Evolutionary conservation across 2,113 vertebrate genomes (phyloP).

Genomic region (Columbina picui): DNA sequence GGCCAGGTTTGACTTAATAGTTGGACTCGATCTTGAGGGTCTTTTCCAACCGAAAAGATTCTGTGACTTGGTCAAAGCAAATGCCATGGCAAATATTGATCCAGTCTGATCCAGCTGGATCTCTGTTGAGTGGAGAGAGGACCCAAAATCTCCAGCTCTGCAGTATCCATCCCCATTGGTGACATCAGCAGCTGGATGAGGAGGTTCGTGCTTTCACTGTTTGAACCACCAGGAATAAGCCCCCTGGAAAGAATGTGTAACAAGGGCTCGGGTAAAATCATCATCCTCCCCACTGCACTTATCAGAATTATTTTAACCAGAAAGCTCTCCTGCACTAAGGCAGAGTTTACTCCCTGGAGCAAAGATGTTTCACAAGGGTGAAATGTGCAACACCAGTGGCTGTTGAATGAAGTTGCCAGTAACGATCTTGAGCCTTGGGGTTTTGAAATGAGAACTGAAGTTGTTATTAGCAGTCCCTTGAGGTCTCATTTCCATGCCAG

Average conservation of each 20-base stretch:
- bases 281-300: not conserved
- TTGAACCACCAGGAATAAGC: not conserved
- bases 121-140: not conserved
- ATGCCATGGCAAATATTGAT: not conserved
- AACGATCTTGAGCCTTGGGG: not conserved
- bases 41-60: too few species aligned
- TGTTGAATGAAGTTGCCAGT: not conserved
- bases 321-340: not conserved
- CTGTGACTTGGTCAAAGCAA: not conserved
- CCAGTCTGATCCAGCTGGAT: accelerated
- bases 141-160: not conserved
- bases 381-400: not conserved
- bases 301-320: not conserved
- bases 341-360: not conserved
- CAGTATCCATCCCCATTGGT: not conserved
- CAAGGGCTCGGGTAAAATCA: not conserved
- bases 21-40: too few species aligned
- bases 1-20: not conserved
- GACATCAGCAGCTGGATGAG: not conserved
- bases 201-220: not conserved
- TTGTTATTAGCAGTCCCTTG: not conserved
- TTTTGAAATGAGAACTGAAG: not conserved
- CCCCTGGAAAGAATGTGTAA: not conserved
- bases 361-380: not conserved
- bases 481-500: not conserved